Conservation (phyloP, 2,888 invertebrate species). For the Salticus scenicus region DNA sequence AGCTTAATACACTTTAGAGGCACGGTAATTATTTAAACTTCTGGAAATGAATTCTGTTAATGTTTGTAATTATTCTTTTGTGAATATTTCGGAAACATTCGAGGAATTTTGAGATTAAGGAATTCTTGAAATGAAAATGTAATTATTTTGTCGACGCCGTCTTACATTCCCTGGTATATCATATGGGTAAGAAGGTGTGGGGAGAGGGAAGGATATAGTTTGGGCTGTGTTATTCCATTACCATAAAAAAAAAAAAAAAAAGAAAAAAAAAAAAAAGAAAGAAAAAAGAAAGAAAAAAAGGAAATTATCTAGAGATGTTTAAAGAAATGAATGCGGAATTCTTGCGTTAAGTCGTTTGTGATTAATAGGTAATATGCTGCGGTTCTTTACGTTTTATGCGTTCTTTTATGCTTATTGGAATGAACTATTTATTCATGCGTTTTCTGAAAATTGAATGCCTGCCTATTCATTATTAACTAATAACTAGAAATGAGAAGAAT, state of each 20-base stretch:
- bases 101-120: slow-evolving; percentile 9
- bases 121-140: slow-evolving; percentile 9
- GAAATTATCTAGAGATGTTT: neutral
- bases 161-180: neutral
- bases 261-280: neutral
- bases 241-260: no score
- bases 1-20: neutral
- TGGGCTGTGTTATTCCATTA: neutral
- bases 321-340: neutral
- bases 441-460: no score
- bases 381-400: no score
- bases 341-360: neutral
- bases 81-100: neutral
- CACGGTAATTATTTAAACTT: neutral
- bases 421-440: no score
- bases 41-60: neutral
- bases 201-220: neutral
- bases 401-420: no score
- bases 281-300: neutral
- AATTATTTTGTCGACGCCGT: neutral
- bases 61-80: slow-evolving; percentile 2
- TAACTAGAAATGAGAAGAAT: no score
- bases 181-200: no score
- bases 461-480: no score
- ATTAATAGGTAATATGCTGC: neutral